phyloP scores from a whole-genome alignment of 2,888 invertebrate species.

The Athrips mouffetella region DNA sequence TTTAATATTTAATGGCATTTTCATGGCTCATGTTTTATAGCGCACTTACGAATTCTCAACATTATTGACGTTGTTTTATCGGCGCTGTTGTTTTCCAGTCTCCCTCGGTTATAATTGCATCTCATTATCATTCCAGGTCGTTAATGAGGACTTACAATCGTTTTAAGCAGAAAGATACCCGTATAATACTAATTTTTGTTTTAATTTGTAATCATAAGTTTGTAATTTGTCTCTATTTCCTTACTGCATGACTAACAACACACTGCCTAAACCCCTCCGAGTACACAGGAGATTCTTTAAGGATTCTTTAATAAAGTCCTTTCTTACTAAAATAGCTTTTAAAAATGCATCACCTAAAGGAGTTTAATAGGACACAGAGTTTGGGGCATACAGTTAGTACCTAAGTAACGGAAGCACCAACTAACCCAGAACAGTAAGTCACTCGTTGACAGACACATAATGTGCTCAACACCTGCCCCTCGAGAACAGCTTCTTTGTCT shows the following conservation, averaged over 20 bases:
- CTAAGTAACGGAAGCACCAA: not conserved
- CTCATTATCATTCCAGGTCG: constrained; percentile 23
- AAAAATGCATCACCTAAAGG: no score
- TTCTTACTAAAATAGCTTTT: no score
- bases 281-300: no score
- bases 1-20: constrained; percentile 78
- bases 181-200: constrained; percentile 11
- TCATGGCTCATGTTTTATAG: constrained; percentile 76
- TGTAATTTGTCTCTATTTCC: no score
- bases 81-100: constrained; percentile 51
- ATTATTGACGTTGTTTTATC: constrained; percentile 62
- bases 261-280: no score
- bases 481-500: constrained; percentile 47
- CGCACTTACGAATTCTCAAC: constrained; percentile 71
- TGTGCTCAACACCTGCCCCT: constrained; percentile 45
- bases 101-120: constrained; percentile 32
- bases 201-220: not conserved
- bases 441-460: constrained; percentile 28
- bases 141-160: constrained; percentile 22
- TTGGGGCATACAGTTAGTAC: not conserved
- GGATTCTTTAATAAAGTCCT: no score
- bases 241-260: no score
- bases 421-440: not conserved
- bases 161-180: constrained; percentile 2
- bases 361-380: no score